These are phyloP conservation scores for Sebastes itinus DNA, from an alignment of 2,797 vertebrate species.

Conservation along the genomic window DNA sequence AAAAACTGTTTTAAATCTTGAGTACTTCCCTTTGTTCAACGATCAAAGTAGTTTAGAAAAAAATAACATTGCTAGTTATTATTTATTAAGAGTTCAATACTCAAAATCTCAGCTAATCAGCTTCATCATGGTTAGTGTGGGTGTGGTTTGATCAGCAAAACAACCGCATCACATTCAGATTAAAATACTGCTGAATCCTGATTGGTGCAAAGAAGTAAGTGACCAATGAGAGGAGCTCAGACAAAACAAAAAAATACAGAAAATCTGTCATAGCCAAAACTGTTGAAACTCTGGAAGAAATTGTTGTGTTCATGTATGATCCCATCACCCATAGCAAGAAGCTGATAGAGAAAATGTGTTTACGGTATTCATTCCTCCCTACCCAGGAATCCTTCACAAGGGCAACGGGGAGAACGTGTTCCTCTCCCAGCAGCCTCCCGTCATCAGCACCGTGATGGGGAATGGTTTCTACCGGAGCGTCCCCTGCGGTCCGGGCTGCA, in stretches of 20 bases:
- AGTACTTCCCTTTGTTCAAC: neutral
- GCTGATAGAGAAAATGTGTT: neutral
- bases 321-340: neutral
- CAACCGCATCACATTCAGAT: neutral
- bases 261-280: neutral
- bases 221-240: neutral
- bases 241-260: neutral
- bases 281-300: neutral
- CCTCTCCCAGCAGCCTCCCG: slow-evolving; percentile 94
- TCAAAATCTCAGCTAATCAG: neutral
- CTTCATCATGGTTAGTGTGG: neutral
- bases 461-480: slow-evolving; percentile 95
- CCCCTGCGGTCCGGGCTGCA: slow-evolving; percentile 92
- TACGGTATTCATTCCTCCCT: slow-evolving; percentile 2
- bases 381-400: slow-evolving; percentile 94
- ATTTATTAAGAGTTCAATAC: neutral
- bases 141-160: neutral
- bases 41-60: neutral
- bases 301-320: too few relatives aligned
- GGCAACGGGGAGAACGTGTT: slow-evolving; percentile 97
- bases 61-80: neutral
- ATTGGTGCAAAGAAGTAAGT: neutral
- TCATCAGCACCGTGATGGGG: slow-evolving; percentile 94
- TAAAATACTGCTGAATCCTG: neutral
- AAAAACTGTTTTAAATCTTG: neutral